Base-by-base conservation (phyloP, 1,140 invertebrate genomes). In the Brachionus angularis region DNA sequence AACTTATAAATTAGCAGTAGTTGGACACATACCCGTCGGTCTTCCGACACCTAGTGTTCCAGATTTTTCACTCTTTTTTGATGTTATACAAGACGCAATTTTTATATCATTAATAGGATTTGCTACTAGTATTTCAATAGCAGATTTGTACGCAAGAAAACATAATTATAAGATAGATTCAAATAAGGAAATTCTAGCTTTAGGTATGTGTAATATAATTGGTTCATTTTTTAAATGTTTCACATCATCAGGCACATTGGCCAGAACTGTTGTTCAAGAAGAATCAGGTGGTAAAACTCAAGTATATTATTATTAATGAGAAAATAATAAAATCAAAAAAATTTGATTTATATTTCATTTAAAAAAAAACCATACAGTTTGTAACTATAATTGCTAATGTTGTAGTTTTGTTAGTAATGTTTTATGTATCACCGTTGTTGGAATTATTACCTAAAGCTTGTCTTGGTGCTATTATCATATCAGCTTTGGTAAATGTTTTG, bases 391-490 rank as follows among this genome's bases (percentile, higher is more conserved):
- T 42, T 16, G 39, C 10, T 10, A 42, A 42, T 64, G 64, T 75
- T 7, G 76, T 85, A 4, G 75, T 85, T 1, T 75, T 86, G 3
- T 75, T 85, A 7, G 82, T 85, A 7, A 73, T 85, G 5, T 75
- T 84, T 3, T 83, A 80, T 73, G 74, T 85, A 7, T 81, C 78
- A 27, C 82, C 82, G 18, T 67, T 80, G 42, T 80, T 84, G 74
- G 69, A 77, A 47, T 64, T 77, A 49, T 73, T 83, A 58, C 83
- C 82, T 46, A 81, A 79, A 64, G 39, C 39, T 10, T 75, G 79
- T 14, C 73, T 81, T 2, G 77, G 76, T 7, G 74, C 77, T 5
- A 79, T 81, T 18, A 79, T 81, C 34, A 75, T 78, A 21, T 76
- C 77, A 8, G 74, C 78, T 3, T 71, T 81, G 29, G 77, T 79